Evolutionary conservation across 2,888 invertebrate genomes (phyloP).

Genomic region (Cephus rjabovi): DNA sequence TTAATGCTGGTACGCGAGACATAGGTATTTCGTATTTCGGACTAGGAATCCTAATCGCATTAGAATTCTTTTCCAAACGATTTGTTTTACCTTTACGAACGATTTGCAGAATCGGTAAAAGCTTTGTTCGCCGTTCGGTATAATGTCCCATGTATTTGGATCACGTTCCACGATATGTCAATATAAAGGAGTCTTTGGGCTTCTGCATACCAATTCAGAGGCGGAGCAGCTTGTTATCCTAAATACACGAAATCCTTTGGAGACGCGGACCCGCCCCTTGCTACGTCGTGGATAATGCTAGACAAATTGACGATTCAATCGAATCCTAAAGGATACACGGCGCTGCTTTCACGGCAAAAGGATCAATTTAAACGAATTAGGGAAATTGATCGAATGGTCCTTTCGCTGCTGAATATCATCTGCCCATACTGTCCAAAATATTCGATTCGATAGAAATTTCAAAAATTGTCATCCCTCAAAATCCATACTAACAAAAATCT

Average conservation of each 20-base stretch:
- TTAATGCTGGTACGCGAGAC: too few species aligned
- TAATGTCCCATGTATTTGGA: constrained; percentile 67
- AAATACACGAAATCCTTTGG: constrained; percentile 67
- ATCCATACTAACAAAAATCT: too few species aligned
- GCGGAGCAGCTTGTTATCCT: constrained; percentile 66
- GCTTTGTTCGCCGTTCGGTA: constrained; percentile 62
- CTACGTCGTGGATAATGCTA: constrained; percentile 61
- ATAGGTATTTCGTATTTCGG: too few species aligned
- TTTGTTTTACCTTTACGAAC: constrained; percentile 59
- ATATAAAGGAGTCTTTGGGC: constrained; percentile 63
- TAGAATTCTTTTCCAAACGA: constrained; percentile 44
- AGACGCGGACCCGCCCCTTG: constrained; percentile 44
- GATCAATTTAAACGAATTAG: constrained; percentile 32
- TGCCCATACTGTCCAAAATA: constrained; percentile 10
- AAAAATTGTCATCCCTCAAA: too few species aligned
- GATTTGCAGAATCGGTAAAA: constrained; percentile 42
- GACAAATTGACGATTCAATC: constrained; percentile 66
- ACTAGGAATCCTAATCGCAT: not conserved
- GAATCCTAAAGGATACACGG: constrained; percentile 57
- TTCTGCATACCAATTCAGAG: constrained; percentile 64
- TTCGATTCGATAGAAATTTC: too few species aligned
- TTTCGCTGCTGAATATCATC: not conserved
- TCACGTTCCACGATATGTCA: constrained; percentile 67
- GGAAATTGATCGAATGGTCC: constrained; percentile 27
- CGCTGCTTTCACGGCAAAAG: constrained; percentile 11